Evolutionary conservation across 2,113 vertebrate species (phyloP).

Genomic region (Paracanthobrama guichenoti): DNA sequence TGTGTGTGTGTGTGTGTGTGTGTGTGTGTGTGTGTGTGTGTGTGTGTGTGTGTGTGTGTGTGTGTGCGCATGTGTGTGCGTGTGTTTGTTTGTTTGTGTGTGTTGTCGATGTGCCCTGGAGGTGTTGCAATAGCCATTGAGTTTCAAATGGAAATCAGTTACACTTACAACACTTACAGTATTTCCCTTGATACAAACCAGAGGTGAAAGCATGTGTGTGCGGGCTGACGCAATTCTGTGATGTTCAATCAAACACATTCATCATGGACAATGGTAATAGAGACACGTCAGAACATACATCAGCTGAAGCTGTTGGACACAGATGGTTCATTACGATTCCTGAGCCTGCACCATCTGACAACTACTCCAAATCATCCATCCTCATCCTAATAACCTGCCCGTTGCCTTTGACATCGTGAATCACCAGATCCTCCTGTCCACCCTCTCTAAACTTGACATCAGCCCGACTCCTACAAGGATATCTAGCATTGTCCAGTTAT

Average conservation of each 20-base stretch:
- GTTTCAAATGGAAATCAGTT: conserved; percentile 24
- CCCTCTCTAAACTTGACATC: background rate
- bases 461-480: background rate
- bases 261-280: background rate
- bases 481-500: too few relatives aligned
- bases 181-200: background rate
- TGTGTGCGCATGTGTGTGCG: too few relatives aligned
- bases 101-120: background rate
- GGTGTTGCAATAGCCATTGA: background rate
- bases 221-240: background rate
- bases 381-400: background rate
- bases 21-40: background rate
- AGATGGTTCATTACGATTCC: conserved; percentile 9
- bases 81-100: too few relatives aligned
- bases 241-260: background rate
- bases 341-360: background rate
- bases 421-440: background rate
- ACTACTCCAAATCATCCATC: background rate
- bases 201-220: background rate
- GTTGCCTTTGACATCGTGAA: background rate
- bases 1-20: conserved; percentile 3
- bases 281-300: background rate
- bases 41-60: conserved; percentile 1
- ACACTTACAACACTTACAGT: background rate
- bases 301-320: background rate